A percentile compares a stretch with the other conserved stretches of the same genome.
phyloP scores from a whole-genome alignment of 2,113 vertebrate species.

The Muntiacus muntjak region DNA sequence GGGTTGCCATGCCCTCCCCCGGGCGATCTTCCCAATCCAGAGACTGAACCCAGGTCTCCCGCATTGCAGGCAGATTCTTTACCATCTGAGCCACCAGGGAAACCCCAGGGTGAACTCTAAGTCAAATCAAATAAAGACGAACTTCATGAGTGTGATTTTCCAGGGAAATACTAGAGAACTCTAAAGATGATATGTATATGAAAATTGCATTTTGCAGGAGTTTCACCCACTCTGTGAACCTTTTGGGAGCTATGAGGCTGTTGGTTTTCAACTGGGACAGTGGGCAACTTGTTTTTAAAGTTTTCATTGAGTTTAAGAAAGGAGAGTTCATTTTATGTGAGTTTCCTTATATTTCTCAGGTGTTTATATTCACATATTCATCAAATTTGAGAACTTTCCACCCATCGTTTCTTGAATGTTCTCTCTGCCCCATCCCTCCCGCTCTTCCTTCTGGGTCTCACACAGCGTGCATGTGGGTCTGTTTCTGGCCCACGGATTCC shows the following conservation, averaged over 20 bases:
- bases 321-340: background rate
- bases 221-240: fast-evolving
- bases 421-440: background rate
- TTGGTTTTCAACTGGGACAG: background rate
- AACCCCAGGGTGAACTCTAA: background rate
- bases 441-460: background rate
- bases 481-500: background rate
- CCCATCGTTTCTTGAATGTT: background rate
- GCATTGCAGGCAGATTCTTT: background rate
- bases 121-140: background rate
- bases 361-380: background rate
- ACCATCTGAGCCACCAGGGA: background rate
- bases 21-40: background rate
- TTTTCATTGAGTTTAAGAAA: background rate
- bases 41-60: fast-evolving
- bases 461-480: too few species aligned
- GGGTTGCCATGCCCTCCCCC: background rate
- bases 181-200: background rate
- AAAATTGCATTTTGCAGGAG: background rate
- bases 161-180: background rate
- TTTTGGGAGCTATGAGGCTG: background rate
- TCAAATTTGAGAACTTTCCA: background rate
- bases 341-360: background rate
- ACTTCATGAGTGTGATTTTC: background rate
- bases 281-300: background rate